Conservation (phyloP, 2,888 invertebrate genomes). For the Scaptomyza parva region DNA sequence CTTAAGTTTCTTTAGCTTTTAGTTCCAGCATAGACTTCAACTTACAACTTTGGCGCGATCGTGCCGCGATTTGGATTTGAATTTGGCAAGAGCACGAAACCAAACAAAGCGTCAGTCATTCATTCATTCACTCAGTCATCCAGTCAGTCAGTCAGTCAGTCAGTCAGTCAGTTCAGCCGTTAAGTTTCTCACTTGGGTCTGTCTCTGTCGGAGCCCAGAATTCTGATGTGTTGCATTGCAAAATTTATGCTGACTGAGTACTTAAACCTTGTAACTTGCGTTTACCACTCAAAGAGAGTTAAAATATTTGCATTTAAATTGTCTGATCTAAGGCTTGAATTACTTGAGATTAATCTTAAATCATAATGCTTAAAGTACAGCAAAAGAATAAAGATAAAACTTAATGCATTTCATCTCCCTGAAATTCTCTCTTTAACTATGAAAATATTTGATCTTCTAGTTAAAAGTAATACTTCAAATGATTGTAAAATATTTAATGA, state of each 20-base stretch:
- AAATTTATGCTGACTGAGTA: constrained; percentile 22
- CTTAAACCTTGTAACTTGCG: constrained; percentile 10
- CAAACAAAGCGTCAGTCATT: constrained; percentile 19
- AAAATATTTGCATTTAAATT: constrained; percentile 31
- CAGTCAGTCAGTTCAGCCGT: constrained; percentile 17
- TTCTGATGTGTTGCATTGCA: constrained; percentile 49
- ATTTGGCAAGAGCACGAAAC: constrained; percentile 77
- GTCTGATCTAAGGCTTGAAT: too few species aligned
- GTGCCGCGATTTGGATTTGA: constrained; percentile 78
- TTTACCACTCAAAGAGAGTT: constrained; percentile 20
- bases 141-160: constrained; percentile 18
- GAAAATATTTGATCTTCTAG: too few species aligned
- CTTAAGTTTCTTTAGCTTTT: constrained; percentile 28
- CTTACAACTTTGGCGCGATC: constrained; percentile 52
- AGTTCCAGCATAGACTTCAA: constrained; percentile 25
- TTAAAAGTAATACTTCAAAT: too few species aligned
- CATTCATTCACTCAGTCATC: constrained; percentile 6
- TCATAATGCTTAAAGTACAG: not conserved
- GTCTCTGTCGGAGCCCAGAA: constrained; percentile 14
- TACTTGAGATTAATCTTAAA: constrained; percentile 10
- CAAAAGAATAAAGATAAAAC: not conserved
- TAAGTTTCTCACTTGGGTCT: constrained; percentile 22
- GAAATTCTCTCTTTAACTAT: not conserved
- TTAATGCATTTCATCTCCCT: not conserved
- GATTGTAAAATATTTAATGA: too few species aligned